Evolutionary conservation across 1,140 invertebrate species (phyloP).

Genomic region (Melanaphis sacchari): DNA sequence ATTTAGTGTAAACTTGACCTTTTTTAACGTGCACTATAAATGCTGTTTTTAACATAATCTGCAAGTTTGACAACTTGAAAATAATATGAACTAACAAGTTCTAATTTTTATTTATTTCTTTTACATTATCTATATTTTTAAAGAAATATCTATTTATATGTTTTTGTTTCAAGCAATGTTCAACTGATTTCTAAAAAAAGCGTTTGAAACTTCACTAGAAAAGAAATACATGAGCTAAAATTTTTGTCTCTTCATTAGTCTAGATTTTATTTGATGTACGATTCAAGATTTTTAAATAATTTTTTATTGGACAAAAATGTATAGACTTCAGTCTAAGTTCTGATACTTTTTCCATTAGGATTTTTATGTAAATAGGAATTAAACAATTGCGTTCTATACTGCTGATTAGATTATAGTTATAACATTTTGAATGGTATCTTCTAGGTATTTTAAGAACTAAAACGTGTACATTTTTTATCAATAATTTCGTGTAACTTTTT

Average conservation of each 20-base stretch:
- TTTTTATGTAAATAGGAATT: neutral
- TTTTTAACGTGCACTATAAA: neutral
- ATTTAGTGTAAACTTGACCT: neutral
- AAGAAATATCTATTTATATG: neutral
- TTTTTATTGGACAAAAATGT: neutral
- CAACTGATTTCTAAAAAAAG: neutral
- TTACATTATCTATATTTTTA: neutral
- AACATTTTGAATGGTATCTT: neutral
- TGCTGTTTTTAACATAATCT: neutral
- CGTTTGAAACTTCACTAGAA: neutral
- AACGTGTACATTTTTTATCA: too few relatives aligned
- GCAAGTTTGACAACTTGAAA: neutral
- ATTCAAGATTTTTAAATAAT: neutral
- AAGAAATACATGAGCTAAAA: neutral
- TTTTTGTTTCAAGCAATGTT: neutral
- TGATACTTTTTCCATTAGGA: neutral
- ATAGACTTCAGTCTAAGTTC: neutral
- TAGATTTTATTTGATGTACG: neutral
- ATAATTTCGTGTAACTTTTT: too few relatives aligned
- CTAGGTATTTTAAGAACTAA: neutral
- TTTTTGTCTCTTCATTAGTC: neutral
- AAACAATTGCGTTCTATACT: neutral
- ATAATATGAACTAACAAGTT: neutral
- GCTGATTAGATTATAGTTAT: neutral
- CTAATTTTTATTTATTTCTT: neutral